These are phyloP conservation scores for Lepisosteus osseus DNA, from an alignment of 2,113 vertebrate genomes.

Conservation along the genomic window DNA sequence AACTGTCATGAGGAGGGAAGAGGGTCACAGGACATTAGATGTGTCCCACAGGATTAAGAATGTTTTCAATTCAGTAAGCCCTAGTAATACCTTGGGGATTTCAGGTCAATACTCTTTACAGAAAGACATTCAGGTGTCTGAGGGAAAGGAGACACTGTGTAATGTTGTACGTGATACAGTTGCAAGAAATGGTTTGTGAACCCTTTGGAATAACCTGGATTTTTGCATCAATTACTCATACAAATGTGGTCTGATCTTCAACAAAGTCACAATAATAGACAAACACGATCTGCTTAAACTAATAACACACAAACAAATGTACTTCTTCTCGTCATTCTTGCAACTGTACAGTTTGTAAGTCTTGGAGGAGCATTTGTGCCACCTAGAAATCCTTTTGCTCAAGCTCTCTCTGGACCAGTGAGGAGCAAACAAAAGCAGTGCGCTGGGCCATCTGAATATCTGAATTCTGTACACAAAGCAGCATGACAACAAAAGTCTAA, in stretches of 20 bases:
- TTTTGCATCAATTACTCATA: too few relatives aligned
- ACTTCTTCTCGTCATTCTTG: background rate
- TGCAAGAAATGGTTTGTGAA: too few relatives aligned
- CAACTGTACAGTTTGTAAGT: conserved; percentile 32
- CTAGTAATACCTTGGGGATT: background rate
- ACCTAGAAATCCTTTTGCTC: conserved; percentile 49
- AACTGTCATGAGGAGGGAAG: background rate
- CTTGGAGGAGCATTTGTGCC: conserved; percentile 36
- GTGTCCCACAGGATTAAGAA: background rate
- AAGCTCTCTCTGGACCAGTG: conserved; percentile 29
- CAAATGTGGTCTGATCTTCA: too few relatives aligned
- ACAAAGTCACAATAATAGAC: too few relatives aligned
- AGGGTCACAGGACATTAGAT: background rate
- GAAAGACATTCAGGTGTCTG: background rate
- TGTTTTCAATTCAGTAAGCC: conserved; percentile 27
- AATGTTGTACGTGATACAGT: conserved; percentile 15
- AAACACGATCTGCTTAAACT: too few relatives aligned
- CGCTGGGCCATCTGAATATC: conserved; percentile 25
- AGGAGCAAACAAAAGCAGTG: conserved; percentile 27
- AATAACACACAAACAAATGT: too few relatives aligned
- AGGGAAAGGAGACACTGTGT: conserved; percentile 26
- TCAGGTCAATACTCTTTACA: background rate
- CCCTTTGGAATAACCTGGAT: too few relatives aligned
- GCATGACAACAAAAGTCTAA: background rate
- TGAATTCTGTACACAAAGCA: conserved; percentile 2